Evolutionary conservation across 2,797 vertebrate genomes (phyloP), one percentile per base, ranked within the genome.

Genomic region (Takifugu ocellatus): DNA sequence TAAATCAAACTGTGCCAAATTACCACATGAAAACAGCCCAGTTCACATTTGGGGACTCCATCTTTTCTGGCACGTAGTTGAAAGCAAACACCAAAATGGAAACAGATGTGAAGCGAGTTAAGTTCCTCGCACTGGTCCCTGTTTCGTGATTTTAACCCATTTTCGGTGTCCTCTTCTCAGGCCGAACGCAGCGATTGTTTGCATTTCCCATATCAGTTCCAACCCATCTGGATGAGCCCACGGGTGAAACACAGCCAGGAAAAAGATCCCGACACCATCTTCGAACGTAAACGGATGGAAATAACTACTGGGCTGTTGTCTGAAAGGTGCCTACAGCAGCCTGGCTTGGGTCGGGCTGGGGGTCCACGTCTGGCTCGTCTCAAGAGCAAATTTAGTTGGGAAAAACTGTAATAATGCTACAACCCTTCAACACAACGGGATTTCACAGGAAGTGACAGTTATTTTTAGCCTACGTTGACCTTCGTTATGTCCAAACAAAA

Each of bases 71-170:
- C 74, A 70, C 59, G 50, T 49, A 82, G 72, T 84, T 85, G 26
- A 88, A 87, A 83, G 77, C 62, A 79, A 81, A 86, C 73, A 78
- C 79, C 75, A 86, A 91, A 89, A 81, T 89, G 82, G 78, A 89
- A 90, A 89, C 86, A 91, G 86, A 89, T 88, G 81, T 86, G 62
- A 74, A 75, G 68, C 51, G 36, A 78, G 62, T 50, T 25, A 77
- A 70, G 64, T 65, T 59, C 70, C 78, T 68, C 39, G 71, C 36
- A 8, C 61, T 67, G 54, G 59, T 75, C 63, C 62, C 33, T 39
- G 68, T 54, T 67, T 64, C 52, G 56, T 74, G 75, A 83, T 85
- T 86, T 84, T 51, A 77, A 76, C 66, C 51, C 75, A 79, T 59
- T 55, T 24, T 16, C 45, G 14, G 36, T 45, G 47, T 74, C 69